These are phyloP conservation scores for Nyctalus aviator DNA, from an alignment of 2,797 vertebrate species.

Conservation along the genomic window DNA sequence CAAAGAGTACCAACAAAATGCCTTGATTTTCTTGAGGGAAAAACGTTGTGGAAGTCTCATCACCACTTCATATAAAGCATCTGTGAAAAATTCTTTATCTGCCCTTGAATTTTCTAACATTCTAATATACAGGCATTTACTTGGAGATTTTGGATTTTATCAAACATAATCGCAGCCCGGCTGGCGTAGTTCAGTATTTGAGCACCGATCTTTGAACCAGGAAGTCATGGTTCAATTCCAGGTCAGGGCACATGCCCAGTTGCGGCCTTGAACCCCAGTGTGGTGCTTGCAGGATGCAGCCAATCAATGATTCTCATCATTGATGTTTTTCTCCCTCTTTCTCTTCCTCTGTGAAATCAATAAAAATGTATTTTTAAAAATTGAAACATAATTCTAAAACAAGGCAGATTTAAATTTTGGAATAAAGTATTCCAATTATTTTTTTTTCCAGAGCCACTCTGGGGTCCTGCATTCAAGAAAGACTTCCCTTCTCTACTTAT, in stretches of 20 bases:
- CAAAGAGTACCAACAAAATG: slow-evolving; percentile 30
- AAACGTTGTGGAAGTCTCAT: background rate
- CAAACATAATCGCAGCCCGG: background rate
- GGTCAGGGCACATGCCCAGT: background rate
- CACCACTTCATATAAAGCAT: background rate
- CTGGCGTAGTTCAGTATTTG: background rate
- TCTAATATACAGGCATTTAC: background rate
- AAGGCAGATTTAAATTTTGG: background rate
- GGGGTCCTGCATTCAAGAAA: background rate
- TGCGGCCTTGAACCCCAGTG: background rate
- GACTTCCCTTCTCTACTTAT: background rate
- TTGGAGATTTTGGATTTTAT: background rate
- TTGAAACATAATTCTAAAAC: background rate
- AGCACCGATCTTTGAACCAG: background rate
- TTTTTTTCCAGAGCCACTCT: background rate
- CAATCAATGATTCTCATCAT: background rate
- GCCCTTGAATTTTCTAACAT: background rate
- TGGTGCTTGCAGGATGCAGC: background rate
- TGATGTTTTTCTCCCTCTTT: background rate
- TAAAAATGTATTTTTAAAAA: background rate
- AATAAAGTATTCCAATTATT: background rate
- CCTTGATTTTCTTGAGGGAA: slow-evolving; percentile 25
- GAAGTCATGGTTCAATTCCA: background rate
- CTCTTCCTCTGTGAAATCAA: background rate
- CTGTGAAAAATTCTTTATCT: background rate